Evolutionary conservation across 1,140 invertebrate genomes (phyloP), one percentile per base, ranked within the genome.

Genomic region (Bombus impatiens): DNA sequence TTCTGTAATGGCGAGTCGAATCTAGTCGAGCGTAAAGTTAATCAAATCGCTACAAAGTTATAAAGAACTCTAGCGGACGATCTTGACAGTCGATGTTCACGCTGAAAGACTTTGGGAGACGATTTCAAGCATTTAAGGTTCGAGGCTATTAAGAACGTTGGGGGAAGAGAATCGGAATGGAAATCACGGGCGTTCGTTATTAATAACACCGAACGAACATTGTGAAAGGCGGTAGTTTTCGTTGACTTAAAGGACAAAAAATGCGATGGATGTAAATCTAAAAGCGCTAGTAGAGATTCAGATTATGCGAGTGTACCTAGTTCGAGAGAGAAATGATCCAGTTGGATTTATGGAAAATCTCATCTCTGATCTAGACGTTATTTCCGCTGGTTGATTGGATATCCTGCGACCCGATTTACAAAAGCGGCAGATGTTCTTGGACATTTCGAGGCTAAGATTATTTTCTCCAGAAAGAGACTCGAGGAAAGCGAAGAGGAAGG

Each of bases 341-440:
- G 47, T 42, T 86, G 88, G 86, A 84, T 77, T 87, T 67, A 85
- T 83, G 81, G 85, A 86, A 91, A 89, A 88, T 91, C 89, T 91
- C 89, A 91, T 92, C 90, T 91, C 91, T 89, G 91, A 91, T 74
- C 78, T 87, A 91, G 86, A 91, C 86, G 85, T 77, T 89, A 92
- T 92, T 92, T 92, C 91, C 91, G 88, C 59, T 87, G 59, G 76
- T 81, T 92, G 90, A 92, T 92, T 92, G 89, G 86, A 86, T 87
- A 92, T 91, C 82, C 83, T 76, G 74, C 47, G 42, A 42, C 57
- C 40, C 74, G 37, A 87, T 82, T 70, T 82, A 77, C 72, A 44
- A 87, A 78, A 40, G 44, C 32, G n/a, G 37, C 57, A 35, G 78
- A 80, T 87, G 32, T 77, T 77, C 75, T 57, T 59, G 32, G 77